Base-by-base conservation (phyloP, 2,797 vertebrate species). In the Epinephelus awoara region DNA sequence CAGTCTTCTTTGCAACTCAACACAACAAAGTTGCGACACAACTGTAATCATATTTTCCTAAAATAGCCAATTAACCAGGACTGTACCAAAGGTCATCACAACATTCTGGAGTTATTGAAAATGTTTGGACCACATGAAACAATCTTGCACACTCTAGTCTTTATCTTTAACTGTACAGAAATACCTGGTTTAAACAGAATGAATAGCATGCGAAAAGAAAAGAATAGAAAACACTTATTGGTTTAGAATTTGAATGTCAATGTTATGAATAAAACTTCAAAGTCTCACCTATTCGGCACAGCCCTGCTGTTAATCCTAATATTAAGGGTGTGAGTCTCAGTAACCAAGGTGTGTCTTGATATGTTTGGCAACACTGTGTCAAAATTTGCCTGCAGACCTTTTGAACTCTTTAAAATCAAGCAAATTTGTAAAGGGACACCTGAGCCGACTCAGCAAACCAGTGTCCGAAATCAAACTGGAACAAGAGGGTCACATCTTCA, bases 401-500 rank as follows among this genome's bases (percentile, higher is more conserved):
- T 44, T 29, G 4, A 63, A 49, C 51, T 44, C 27, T 17, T 64
- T 5, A 18, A 54, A 17, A 46, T 63, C 34, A 54, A 38, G 13
- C 21, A 72, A 58, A 56, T 34, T 58, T n/a, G 19, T 51, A 54
- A 67, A 42, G 6, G 14, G 40, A 49, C n/a, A 61, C 18, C 11
- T 79, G 6, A 57, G 15, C 52, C 52, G 42, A 74, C 42, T 44
- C 23, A 65, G 40, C 15, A 15, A 44, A 49, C 49, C 17, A 29
- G 3, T 34, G 51, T 61, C 15, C 3, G 4, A 49, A 21, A 76
- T 65, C 18, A 80, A 62, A 67, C 9, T 67, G n/a, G 18, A 29
- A 50, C 18, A 17, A 55, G 7, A 57, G 17, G 27, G 25, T 68
- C 56, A 59, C 14, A 67, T 70, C 3, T 5, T 59, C 15, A 57